These are phyloP conservation scores for Nothobranchius kuhntae DNA, from an alignment of 2,113 vertebrate species.

Conservation along the genomic window DNA sequence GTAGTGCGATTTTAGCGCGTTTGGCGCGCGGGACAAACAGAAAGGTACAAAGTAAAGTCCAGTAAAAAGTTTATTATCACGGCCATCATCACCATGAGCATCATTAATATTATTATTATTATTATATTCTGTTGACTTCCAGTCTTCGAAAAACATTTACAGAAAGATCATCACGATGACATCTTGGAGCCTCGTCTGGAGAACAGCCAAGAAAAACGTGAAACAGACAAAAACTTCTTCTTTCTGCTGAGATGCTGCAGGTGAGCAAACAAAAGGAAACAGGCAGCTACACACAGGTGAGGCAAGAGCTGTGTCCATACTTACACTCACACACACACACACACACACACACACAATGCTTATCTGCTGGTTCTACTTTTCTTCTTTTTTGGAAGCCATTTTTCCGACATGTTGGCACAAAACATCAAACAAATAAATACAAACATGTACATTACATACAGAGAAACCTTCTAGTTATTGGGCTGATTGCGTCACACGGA, in stretches of 20 bases:
- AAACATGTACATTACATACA: constrained; percentile 75
- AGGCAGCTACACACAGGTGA: constrained; percentile 88
- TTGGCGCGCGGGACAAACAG: not conserved
- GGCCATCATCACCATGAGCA: constrained; percentile 35
- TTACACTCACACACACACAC: constrained; percentile 69
- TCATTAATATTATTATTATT: constrained; percentile 58
- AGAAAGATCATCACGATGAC: constrained; percentile 89
- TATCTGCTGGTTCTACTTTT: constrained; percentile 86
- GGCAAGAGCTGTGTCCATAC: constrained; percentile 85
- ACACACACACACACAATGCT: constrained; percentile 87
- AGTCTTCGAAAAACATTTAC: constrained; percentile 91
- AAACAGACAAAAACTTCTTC: constrained; percentile 80
- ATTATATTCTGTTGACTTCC: constrained; percentile 86
- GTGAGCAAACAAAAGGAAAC: constrained; percentile 80
- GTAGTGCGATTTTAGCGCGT: too few relatives aligned
- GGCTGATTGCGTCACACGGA: constrained; percentile 86
- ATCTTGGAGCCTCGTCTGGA: constrained; percentile 84
- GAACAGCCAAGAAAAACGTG: constrained; percentile 76
- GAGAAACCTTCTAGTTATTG: constrained; percentile 61
- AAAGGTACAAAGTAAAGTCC: constrained; percentile 59
- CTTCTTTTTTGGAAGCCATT: constrained; percentile 79
- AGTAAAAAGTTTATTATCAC: constrained; percentile 96
- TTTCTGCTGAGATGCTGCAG: constrained; percentile 81
- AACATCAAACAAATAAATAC: constrained; percentile 89
- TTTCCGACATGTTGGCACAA: constrained; percentile 89